phyloP scores from a whole-genome alignment of 2,113 vertebrate genomes.

The Genyomyrus donnyi region DNA sequence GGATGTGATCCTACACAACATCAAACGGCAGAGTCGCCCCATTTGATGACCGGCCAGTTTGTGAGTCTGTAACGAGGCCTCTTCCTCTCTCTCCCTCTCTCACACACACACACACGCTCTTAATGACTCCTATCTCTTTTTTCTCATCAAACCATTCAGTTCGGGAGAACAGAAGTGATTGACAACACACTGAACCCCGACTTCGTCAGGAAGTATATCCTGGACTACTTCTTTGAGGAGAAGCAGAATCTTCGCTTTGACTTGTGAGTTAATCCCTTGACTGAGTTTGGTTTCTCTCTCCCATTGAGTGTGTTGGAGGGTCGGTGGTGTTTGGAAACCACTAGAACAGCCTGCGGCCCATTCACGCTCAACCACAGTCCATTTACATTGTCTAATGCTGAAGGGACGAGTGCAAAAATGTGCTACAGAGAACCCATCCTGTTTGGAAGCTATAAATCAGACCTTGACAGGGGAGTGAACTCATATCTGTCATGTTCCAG shows the following conservation, averaged over 20 bases:
- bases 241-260: conserved; percentile 93
- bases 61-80: not conserved
- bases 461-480: not conserved
- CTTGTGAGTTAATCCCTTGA: conserved; percentile 69
- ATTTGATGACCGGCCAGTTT: not conserved
- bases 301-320: not conserved
- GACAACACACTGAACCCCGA: conserved; percentile 90
- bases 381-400: not conserved
- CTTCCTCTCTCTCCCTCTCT: not conserved
- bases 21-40: not conserved
- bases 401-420: not conserved
- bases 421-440: not conserved
- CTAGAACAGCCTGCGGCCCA: not conserved
- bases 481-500: not conserved
- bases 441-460: not conserved
- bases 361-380: not conserved
- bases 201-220: conserved; percentile 87
- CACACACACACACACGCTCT: not conserved
- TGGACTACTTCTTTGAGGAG: conserved; percentile 93
- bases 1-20: not conserved
- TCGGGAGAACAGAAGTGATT: conserved; percentile 87
- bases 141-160: conserved; percentile 54
- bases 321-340: not conserved
- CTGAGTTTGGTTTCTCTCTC: not conserved
- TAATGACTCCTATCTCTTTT: conserved; percentile 15